Evolutionary conservation across 1,140 invertebrate genomes (phyloP).

Genomic region (Plodia interpunctella): DNA sequence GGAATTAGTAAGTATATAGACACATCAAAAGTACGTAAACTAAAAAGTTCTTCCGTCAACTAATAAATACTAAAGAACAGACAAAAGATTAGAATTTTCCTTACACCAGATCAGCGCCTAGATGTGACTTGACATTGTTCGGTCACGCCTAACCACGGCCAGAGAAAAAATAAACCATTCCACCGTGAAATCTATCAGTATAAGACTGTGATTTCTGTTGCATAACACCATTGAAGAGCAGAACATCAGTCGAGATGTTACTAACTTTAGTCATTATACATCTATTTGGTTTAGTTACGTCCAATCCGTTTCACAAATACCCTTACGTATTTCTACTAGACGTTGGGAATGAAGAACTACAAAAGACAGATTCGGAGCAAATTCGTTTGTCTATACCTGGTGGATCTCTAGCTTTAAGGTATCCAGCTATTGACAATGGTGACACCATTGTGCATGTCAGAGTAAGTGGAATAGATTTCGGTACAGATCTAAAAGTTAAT

Average conservation of each 20-base stretch:
- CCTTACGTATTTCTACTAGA: constrained; percentile 64
- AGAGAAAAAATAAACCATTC: constrained; percentile 51
- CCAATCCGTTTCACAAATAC: constrained; percentile 61
- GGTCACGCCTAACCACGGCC: constrained; percentile 46
- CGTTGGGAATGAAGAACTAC: constrained; percentile 67
- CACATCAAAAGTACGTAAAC: too few species aligned
- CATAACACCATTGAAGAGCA: constrained; percentile 44
- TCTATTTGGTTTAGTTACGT: constrained; percentile 28
- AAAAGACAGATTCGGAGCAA: constrained; percentile 53
- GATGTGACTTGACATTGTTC: constrained; percentile 38
- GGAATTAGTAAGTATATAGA: too few species aligned
- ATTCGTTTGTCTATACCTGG: constrained; percentile 55
- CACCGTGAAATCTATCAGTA: constrained; percentile 63
- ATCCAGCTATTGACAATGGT: constrained; percentile 52
- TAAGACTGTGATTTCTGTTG: constrained; percentile 58
- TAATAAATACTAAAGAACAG: constrained; percentile 10
- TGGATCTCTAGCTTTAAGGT: constrained; percentile 56
- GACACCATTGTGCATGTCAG: constrained; percentile 55
- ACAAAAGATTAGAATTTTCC: constrained; percentile 20
- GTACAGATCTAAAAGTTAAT: constrained; percentile 57
- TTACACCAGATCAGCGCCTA: background rate
- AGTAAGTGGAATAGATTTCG: constrained; percentile 65
- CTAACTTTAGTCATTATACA: constrained; percentile 36
- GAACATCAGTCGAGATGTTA: constrained; percentile 47
- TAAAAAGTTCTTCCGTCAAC: too few species aligned